Conservation (phyloP, 2,888 invertebrate genomes). For the Pachydiplax longipennis region DNA sequence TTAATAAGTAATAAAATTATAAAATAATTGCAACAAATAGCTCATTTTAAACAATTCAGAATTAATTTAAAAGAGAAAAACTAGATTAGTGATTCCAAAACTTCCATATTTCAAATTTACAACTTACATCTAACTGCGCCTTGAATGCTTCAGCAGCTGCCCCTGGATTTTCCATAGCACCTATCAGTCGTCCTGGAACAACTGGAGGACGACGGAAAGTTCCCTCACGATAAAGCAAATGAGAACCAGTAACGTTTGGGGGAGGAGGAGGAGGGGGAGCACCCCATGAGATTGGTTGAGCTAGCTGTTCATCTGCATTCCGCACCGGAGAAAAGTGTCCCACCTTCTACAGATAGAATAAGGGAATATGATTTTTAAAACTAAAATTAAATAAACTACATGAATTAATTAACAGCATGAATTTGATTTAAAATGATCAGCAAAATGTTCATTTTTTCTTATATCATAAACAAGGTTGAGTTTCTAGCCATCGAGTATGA, state of each 20-base stretch:
- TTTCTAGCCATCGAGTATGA: no score
- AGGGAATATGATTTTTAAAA: not conserved
- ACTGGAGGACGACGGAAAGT: slow-evolving; percentile 51
- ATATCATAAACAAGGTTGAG: no score
- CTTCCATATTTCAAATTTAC: no score
- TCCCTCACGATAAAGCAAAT: slow-evolving; percentile 47
- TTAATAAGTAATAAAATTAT: no score
- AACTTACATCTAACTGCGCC: slow-evolving; percentile 51
- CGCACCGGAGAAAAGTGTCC: slow-evolving; percentile 3
- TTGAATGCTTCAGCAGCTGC: slow-evolving; percentile 51
- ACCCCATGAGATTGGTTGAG: not conserved
- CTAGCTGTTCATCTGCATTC: not conserved
- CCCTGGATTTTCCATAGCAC: slow-evolving; percentile 42
- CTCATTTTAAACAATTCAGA: no score
- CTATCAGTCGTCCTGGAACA: slow-evolving; percentile 47
- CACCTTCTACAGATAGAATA: not conserved
- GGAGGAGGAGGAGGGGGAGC: slow-evolving; percentile 47
- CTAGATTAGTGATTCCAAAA: not conserved
- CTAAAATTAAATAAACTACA: not conserved
- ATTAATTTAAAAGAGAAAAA: no score
- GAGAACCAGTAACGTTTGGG: slow-evolving; percentile 48
- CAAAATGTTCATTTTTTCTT: no score
- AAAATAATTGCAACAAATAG: no score
- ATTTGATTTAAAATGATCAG: no score
- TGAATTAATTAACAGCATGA: no score